Percentiles rank a stretch among this genome's conserved stretches.
Conservation (phyloP, 2,797 vertebrate genomes). For the Acanthurus tractus region DNA sequence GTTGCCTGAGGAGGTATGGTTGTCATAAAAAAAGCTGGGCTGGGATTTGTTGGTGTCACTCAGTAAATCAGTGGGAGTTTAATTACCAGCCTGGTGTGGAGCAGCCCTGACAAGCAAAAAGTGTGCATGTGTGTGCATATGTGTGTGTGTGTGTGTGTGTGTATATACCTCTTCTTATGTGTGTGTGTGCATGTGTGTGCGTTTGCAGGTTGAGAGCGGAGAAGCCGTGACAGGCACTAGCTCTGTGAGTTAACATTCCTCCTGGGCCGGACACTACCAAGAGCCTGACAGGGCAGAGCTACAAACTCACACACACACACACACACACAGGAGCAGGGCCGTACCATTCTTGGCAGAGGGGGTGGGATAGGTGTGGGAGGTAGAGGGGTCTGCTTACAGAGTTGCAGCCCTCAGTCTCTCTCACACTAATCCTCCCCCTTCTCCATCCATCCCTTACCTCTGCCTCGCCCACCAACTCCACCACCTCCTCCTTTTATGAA, state of each 20-base stretch:
- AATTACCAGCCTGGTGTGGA: slow-evolving; percentile 93
- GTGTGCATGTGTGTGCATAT: slow-evolving; percentile 4
- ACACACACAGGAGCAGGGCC: slow-evolving; percentile 46
- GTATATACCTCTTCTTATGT: no score
- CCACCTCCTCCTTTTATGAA: slow-evolving; percentile 72
- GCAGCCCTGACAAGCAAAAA: slow-evolving; percentile 86
- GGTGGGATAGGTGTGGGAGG: slow-evolving; percentile 46
- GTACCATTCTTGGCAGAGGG: slow-evolving; percentile 56
- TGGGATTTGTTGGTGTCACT: slow-evolving; percentile 97
- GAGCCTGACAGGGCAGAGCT: slow-evolving; percentile 74
- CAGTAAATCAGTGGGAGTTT: slow-evolving; percentile 97
- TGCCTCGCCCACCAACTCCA: slow-evolving; percentile 25
- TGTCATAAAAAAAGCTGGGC: slow-evolving; percentile 91
- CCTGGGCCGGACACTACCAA: slow-evolving; percentile 84
- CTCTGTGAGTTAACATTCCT: slow-evolving; percentile 89
- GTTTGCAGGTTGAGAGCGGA: slow-evolving; percentile 57
- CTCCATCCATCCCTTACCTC: slow-evolving; percentile 14
- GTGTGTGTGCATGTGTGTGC: slow-evolving; percentile 25
- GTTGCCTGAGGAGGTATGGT: slow-evolving; percentile 89
- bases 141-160: slow-evolving; percentile 24
- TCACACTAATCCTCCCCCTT: slow-evolving; percentile 52
- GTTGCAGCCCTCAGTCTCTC: slow-evolving; percentile 47
- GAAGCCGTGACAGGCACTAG: slow-evolving; percentile 77
- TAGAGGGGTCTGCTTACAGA: slow-evolving; percentile 50
- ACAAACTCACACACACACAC: slow-evolving; percentile 52